Base-by-base conservation (phyloP, 2,888 invertebrate genomes). In the Ichneumon xanthorius region DNA sequence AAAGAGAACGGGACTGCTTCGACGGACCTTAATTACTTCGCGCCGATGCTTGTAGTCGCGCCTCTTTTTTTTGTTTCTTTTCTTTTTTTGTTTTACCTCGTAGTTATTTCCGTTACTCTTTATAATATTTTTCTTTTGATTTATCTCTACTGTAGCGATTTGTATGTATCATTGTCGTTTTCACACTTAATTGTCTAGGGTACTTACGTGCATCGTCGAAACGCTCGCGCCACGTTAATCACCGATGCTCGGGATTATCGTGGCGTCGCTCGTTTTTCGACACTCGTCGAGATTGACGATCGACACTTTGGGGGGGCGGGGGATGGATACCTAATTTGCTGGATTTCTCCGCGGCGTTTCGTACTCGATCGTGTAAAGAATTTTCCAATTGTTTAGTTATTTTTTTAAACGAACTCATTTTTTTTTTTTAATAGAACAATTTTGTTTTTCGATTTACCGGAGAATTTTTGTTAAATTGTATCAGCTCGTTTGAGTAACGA, bases 121-220 rank as follows among this genome's bases (percentile, higher is more conserved):
- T 82, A 33, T 26, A 26, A 19, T 72, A 65, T 83, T 76, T 50
- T 40, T 80, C 26, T 63, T 80, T 80, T 48, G 16, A 61, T 83
- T 77, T 78, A 48, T 48, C 48, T 79, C 58, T 55, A 81, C 58
- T 71, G 80, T 67, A 67, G 67, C 82, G 85, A 80, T 94, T 93
- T 94, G 94, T 90, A 94, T 92, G 90, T 93, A 93, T 87, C 93
- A 19, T 70, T 26, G 58, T 63, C 67, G 48, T 81, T 72, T 76
- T 82, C 79, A 79, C 79, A 86, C 83, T 75, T 83, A 84, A 72
- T 78, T 80, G 22, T 30, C 70, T 86, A 84, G 45, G 76, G 87
- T 87, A 87, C 87, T 87, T 87, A 87, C 87, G 86, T 87, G 86
- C 77, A 87, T 84, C 80, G 84, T 77, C 87, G 87, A 76, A 83